Evolutionary conservation across 1,140 invertebrate genomes (phyloP).

Genomic region (Ruditapes philippinarum): DNA sequence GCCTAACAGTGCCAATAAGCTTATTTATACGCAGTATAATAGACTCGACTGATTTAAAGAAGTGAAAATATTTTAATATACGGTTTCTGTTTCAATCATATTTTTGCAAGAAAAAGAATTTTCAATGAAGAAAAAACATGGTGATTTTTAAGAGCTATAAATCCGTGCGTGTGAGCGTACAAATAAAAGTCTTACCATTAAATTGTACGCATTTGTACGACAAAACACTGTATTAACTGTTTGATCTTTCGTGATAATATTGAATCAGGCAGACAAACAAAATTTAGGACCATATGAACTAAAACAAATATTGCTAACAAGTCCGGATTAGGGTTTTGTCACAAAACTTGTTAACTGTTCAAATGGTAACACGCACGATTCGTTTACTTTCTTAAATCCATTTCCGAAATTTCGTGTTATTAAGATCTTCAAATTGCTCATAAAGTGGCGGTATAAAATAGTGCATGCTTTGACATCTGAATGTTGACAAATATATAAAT

Average conservation of each 20-base stretch:
- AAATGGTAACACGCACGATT: neutral
- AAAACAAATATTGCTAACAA: conserved; percentile 48
- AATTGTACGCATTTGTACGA: conserved; percentile 13
- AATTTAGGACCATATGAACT: conserved; percentile 33
- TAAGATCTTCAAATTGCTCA: neutral
- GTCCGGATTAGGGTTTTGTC: conserved; percentile 8
- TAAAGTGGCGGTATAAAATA: conserved; percentile 4
- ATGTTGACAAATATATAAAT: neutral
- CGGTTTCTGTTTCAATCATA: no score
- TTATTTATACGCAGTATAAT: no score
- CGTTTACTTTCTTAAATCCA: conserved; percentile 4
- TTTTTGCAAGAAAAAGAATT: no score
- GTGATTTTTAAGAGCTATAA: neutral
- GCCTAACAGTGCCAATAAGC: no score
- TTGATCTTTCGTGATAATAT: conserved; percentile 21
- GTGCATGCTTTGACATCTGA: neutral
- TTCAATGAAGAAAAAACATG: no score
- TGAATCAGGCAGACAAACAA: conserved; percentile 25
- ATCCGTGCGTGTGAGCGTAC: neutral
- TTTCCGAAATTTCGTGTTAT: neutral
- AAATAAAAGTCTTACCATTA: neutral
- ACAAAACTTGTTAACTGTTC: conserved; percentile 17
- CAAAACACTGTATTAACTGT: neutral
- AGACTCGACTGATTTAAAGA: no score
- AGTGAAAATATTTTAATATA: no score